Base-by-base conservation (phyloP, 2,113 vertebrate species). In the Gracilinanus agilis region DNA sequence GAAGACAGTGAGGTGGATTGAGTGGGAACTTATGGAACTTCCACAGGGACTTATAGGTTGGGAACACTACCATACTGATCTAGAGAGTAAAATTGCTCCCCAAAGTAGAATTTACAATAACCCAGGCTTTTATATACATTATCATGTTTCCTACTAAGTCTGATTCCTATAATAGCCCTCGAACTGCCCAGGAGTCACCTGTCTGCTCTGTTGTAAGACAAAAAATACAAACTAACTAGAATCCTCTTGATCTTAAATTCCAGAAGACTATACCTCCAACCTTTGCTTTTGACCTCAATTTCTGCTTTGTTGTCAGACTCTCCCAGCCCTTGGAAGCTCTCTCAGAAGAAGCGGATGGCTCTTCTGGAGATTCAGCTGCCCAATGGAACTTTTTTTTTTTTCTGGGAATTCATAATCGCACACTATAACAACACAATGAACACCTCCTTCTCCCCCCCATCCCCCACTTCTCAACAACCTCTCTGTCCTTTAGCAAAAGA, bases 401-500 rank as follows among this genome's bases (percentile, higher is more conserved):
- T 29, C 3, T 0, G 44, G 44, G 21, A 11, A 2, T 67, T 44
- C 91, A n/a, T 13, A 55, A 95, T 95, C 89, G 24, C 49, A 12
- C 83, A 34, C 54, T 75, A 49, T 89, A 49, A 5, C 44, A 27
- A 49, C 12, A 12, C 0, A 53, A 24, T 24, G 49, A 56, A 90
- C 90, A 90, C 88, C 13, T 2, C 44, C 12, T 53, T 83, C 92
- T 23, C 90, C 90, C 92, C 88, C 61, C 27, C 67, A 34, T 88
- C 67, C 61, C 23, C 44, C 75, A 58, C 88, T 75, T 83, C 67
- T n/a, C 19, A 83, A 16, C 95, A 98, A 97, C 97, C 98, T 96
- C 96, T 97, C 91, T 98, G 98, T 97, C 98, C 98, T 98, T 98
- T 93, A 95, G 96, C 90, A 55, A 29, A 91, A 91, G 55, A 97